Percentiles rank a stretch among this genome's conserved stretches.
phyloP scores from a whole-genome alignment of 2,113 vertebrate species.

The Bagarius yarrelli region DNA sequence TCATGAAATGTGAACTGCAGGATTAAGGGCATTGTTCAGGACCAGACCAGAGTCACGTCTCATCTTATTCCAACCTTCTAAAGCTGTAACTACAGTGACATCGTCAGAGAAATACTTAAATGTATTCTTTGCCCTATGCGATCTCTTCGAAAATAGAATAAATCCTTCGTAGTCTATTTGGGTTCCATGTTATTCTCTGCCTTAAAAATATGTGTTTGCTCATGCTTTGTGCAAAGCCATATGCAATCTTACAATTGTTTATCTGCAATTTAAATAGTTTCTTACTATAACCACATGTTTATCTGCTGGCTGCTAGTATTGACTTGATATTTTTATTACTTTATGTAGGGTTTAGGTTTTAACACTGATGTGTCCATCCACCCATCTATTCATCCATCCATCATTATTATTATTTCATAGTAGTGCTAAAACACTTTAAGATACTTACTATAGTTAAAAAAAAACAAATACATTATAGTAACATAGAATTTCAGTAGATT shows the following conservation, averaged over 20 bases:
- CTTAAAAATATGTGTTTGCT: background rate
- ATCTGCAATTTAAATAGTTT: background rate
- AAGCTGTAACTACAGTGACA: background rate
- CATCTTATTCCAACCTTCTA: background rate
- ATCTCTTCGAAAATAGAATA: background rate
- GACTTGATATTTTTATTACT: too few relatives aligned
- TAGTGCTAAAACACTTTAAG: too few relatives aligned
- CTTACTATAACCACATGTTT: background rate
- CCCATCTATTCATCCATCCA: too few relatives aligned
- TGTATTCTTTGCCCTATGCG: background rate
- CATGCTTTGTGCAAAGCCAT: background rate
- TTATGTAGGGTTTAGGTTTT: too few relatives aligned
- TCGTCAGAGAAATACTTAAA: background rate
- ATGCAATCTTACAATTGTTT: background rate
- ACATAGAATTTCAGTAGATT: too few relatives aligned
- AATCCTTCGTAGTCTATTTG: background rate
- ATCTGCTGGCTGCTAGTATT: background rate
- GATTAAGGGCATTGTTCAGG: background rate
- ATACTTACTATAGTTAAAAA: too few relatives aligned
- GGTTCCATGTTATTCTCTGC: background rate
- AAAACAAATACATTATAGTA: too few relatives aligned
- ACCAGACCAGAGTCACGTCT: background rate
- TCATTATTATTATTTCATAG: too few relatives aligned
- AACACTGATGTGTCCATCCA: too few relatives aligned
- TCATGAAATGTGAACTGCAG: background rate